Conservation (phyloP, 2,113 vertebrate species). For the Siniperca knerii region DNA sequence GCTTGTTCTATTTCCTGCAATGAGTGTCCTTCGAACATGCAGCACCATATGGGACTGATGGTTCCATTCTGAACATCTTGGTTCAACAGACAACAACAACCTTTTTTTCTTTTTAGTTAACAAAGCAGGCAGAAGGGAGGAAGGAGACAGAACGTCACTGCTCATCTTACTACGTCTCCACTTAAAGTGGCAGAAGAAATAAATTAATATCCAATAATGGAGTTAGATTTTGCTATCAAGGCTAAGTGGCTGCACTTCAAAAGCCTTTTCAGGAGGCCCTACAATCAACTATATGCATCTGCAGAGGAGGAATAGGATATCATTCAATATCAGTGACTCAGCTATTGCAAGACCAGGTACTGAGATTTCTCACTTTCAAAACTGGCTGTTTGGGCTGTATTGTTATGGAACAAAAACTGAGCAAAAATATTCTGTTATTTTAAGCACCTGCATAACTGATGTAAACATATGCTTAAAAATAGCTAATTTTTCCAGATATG, state of each 20-base stretch:
- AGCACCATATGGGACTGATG: conserved; percentile 76
- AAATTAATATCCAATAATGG: conserved; percentile 11
- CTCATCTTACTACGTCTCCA: conserved; percentile 25
- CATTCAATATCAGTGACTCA: not conserved
- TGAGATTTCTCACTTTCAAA: not conserved
- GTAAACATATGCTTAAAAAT: not conserved
- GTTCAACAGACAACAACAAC: conserved; percentile 32
- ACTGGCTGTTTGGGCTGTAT: not conserved
- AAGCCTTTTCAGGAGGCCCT: conserved; percentile 15
- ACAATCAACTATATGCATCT: conserved; percentile 23
- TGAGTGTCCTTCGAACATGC: conserved; percentile 74
- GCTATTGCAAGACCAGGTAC: conserved; percentile 3
- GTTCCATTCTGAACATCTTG: conserved; percentile 61
- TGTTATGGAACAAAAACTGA: not conserved
- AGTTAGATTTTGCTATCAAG: conserved; percentile 16
- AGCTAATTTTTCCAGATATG: not conserved
- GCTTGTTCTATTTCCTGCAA: conserved; percentile 62
- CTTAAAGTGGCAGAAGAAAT: conserved; percentile 20
- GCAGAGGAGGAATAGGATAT: not conserved
- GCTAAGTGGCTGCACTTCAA: conserved; percentile 26
- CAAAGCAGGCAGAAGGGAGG: not conserved
- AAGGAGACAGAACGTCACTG: conserved; percentile 1
- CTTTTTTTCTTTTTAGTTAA: conserved; percentile 38
- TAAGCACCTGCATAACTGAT: too few relatives aligned
- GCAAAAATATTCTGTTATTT: not conserved